Percentiles rank a stretch among this genome's conserved stretches.
Evolutionary conservation across 2,888 invertebrate genomes (phyloP).

Genomic region (Tholera decimalis): DNA sequence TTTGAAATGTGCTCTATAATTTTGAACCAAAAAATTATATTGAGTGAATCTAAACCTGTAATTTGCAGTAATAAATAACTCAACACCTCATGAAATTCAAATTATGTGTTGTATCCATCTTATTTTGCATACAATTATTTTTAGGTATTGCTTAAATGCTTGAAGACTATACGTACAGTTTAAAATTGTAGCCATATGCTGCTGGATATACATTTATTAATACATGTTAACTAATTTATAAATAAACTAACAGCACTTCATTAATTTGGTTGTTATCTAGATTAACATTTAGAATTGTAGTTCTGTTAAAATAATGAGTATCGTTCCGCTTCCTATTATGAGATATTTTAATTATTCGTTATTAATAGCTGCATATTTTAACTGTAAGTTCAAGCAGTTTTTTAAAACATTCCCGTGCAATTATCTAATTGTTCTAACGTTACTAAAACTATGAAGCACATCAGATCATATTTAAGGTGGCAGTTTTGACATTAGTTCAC

Average conservation of each 20-base stretch:
- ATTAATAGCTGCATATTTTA: neutral
- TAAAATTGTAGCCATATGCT: neutral
- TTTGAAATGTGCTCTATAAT: slow-evolving; percentile 33
- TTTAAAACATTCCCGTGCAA: neutral
- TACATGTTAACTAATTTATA: neutral
- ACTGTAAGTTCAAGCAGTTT: neutral
- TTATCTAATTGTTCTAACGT: slow-evolving; percentile 12
- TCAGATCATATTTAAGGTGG: neutral
- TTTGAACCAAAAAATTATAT: slow-evolving; percentile 31
- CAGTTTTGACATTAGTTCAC: slow-evolving; percentile 5
- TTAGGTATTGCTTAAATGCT: neutral
- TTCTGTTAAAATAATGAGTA: slow-evolving; percentile 1
- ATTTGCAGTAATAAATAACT: slow-evolving; percentile 55
- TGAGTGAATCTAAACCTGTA: slow-evolving; percentile 28
- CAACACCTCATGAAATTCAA: slow-evolving; percentile 23
- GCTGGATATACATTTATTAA: neutral
- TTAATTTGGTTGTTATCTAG: neutral
- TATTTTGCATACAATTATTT: slow-evolving; percentile 26
- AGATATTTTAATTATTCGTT: slow-evolving; percentile 22
- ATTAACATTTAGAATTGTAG: neutral
- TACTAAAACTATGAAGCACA: neutral
- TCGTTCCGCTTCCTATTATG: neutral
- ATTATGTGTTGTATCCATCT: slow-evolving; percentile 16
- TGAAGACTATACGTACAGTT: neutral
- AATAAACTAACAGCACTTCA: neutral